Conservation (phyloP, 1,140 invertebrate genomes). For the Hydropsyche tenuis region DNA sequence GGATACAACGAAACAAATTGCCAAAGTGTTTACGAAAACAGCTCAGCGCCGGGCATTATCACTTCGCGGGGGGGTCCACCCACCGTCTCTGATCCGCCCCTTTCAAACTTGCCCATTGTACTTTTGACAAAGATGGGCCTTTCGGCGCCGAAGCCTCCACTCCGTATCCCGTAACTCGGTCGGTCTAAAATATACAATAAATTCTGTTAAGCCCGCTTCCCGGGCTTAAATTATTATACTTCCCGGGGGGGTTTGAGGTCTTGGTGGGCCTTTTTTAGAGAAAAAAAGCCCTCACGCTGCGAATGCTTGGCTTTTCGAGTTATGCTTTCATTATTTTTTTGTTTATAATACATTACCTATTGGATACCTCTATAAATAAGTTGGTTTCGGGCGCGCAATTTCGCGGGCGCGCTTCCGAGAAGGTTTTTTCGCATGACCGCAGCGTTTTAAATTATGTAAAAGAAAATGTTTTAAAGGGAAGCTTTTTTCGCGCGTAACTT, state of each 20-base stretch:
- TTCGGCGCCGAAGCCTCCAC: constrained; percentile 20
- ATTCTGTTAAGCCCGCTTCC: constrained; percentile 34
- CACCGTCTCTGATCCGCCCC: background rate
- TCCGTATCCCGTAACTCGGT: constrained; percentile 25
- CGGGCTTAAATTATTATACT: background rate
- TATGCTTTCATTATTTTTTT: constrained; percentile 44
- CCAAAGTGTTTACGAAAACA: constrained; percentile 37
- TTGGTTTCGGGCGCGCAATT: constrained; percentile 34
- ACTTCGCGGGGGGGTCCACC: background rate
- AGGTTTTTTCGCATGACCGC: constrained; percentile 23
- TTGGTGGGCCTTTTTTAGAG: background rate
- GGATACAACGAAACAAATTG: constrained; percentile 33
- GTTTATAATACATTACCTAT: constrained; percentile 44
- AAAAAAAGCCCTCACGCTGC: constrained; percentile 32
- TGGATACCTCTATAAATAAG: constrained; percentile 42
- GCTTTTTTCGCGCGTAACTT: background rate
- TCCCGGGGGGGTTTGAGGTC: too few relatives aligned
- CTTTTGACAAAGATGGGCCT: constrained; percentile 36
- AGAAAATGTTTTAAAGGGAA: constrained; percentile 19
- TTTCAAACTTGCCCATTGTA: constrained; percentile 32
- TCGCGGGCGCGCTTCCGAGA: background rate
- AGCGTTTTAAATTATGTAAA: constrained; percentile 17
- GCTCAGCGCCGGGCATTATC: constrained; percentile 31
- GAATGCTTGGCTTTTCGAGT: constrained; percentile 35
- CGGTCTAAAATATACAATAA: constrained; percentile 45